Conservation (phyloP, 2,888 invertebrate genomes). For the Agapetus fuscipes region DNA sequence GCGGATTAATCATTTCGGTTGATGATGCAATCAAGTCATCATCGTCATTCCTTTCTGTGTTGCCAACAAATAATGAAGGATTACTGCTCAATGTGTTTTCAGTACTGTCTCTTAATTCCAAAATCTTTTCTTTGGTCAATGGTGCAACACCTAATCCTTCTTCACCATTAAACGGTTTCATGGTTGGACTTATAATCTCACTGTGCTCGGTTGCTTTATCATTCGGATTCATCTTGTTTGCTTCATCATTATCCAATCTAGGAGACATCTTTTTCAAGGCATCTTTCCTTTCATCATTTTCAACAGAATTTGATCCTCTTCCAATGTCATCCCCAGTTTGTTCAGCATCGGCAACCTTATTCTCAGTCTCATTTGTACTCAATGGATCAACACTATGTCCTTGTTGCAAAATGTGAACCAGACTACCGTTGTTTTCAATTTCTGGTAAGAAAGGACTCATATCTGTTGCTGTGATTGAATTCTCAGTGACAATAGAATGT, state of each 20-base stretch:
- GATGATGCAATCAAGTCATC: conserved; percentile 23
- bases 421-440: conserved; percentile 49
- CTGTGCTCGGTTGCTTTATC: conserved; percentile 13
- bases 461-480: conserved; percentile 33
- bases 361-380: conserved; percentile 16
- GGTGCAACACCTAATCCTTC: conserved; percentile 24
- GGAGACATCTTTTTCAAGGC: conserved; percentile 29
- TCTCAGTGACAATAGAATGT: conserved; percentile 8
- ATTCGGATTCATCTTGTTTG: conserved; percentile 38
- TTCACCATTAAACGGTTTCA: background rate
- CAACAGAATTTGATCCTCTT: background rate
- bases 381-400: conserved; percentile 40
- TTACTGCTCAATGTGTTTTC: background rate
- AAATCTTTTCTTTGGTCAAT: conserved; percentile 13
- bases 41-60: conserved; percentile 21
- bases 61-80: background rate
- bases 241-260: conserved; percentile 41
- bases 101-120: background rate
- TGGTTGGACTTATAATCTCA: conserved; percentile 13
- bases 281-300: conserved; percentile 2
- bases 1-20: conserved; percentile 16
- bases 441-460: conserved; percentile 62
- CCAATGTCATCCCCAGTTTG: conserved; percentile 4
- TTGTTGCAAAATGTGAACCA: conserved; percentile 50
- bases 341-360: conserved; percentile 5